phyloP scores from a whole-genome alignment of 2,888 invertebrate genomes.

The Andrena flavipes region DNA sequence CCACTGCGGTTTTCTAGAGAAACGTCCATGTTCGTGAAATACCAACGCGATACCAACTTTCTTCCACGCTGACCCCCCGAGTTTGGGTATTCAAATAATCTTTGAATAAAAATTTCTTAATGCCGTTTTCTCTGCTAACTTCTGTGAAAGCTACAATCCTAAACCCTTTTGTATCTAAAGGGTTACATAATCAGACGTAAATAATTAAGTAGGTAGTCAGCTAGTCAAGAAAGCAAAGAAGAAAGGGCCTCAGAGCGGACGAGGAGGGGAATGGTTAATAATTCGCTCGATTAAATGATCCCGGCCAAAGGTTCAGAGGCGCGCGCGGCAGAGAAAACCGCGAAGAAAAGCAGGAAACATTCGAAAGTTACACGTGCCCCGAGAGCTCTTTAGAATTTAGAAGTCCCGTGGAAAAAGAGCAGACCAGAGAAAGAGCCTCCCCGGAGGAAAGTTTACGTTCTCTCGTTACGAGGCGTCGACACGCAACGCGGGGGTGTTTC shows the following conservation, averaged over 20 bases:
- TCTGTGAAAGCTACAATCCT: neutral
- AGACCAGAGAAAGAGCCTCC: constrained; percentile 12
- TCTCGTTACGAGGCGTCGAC: constrained; percentile 21
- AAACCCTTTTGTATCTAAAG: neutral
- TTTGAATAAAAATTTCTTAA: too few relatives aligned
- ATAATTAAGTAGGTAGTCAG: too few relatives aligned
- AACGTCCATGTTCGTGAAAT: too few relatives aligned
- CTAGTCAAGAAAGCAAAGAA: too few relatives aligned
- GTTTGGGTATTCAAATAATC: too few relatives aligned
- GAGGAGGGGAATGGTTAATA: too few relatives aligned
- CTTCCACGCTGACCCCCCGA: neutral
- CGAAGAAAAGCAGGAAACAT: constrained; percentile 17
- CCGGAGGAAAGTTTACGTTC: constrained; percentile 21
- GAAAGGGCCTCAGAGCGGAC: too few relatives aligned
- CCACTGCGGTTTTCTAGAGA: too few relatives aligned
- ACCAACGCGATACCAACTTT: neutral
- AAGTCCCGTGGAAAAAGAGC: neutral
- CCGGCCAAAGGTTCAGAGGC: neutral
- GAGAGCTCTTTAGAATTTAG: constrained; percentile 2
- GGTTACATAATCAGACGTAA: neutral
- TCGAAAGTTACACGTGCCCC: constrained; percentile 8
- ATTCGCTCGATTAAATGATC: too few relatives aligned
- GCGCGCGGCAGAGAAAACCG: neutral
- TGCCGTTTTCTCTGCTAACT: neutral
- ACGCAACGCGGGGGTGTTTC: constrained; percentile 23